Evolutionary conservation across 1,140 invertebrate species (phyloP), one percentile per base, ranked within the genome.

Genomic region (Pinna nobilis): DNA sequence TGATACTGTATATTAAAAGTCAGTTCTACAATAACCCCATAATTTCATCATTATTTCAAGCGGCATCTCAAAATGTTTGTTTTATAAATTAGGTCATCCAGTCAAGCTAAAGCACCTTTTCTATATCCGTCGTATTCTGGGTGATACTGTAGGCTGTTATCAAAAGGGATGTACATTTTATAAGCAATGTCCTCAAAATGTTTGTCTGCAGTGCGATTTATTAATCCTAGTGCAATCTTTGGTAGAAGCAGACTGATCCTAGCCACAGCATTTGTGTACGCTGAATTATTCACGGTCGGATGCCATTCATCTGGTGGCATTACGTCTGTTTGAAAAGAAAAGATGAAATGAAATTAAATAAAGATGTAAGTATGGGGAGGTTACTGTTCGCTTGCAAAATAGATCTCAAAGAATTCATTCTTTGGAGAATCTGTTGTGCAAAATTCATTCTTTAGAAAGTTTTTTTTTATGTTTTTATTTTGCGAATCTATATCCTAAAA

Each of bases 231-330:
- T 25, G 70, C 74, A 49, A 73, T 71, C 25, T 50, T 20, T 2
- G 74, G 75, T 3, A 80, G 65, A n/a, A 71, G 64, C 32, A 84
- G 55, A 37, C 76, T 74, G 53, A 86, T 79, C 15, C 79, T 80
- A 13, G 90, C 90, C 0, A 88, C 77, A 41, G 77, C 70, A 74
- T 91, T 91, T 9, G 90, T 91, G 69, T 87, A 90, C 0, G 80
- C 87, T 23, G 88, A 89, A 70, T 90, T 89, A 70, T 89, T 86
- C 13, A 88, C 82, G 41, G 68, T 75, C 53, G 76, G 72, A 63
- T 90, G 84, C 57, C 81, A 87, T 78, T 91, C 90, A 83, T 91
- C 90, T 30, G 90, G 90, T 20, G 89, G 88, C 88, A 90, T 90
- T 6, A 91, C 90, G 47, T 76, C 90, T 91, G 11, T 33, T 35